phyloP scores from a whole-genome alignment of 2,113 vertebrate species.

The Odobenus rosmarus region DNA sequence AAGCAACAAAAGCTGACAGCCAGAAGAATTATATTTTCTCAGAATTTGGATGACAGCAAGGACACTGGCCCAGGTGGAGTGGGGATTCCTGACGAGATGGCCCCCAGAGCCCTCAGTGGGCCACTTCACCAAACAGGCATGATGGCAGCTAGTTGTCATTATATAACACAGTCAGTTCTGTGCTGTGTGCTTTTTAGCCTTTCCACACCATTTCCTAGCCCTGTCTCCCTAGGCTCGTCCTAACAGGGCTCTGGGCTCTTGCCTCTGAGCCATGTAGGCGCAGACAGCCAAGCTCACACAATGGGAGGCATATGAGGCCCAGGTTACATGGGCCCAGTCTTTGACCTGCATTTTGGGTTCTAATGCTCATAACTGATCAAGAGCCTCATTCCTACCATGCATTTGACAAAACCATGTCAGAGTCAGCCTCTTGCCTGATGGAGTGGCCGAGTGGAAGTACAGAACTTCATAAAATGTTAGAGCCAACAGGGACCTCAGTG shows the following conservation, averaged over 20 bases:
- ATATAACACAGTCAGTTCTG: neutral
- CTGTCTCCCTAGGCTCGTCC: too few species aligned
- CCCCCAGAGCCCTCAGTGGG: neutral
- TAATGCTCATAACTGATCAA: neutral
- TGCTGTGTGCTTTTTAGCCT: neutral
- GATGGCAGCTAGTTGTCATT: neutral
- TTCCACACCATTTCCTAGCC: neutral
- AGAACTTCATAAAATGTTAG: neutral
- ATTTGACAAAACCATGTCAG: neutral
- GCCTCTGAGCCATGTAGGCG: neutral
- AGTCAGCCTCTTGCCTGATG: neutral
- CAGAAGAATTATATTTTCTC: neutral
- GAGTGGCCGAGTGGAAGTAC: neutral
- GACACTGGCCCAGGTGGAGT: accelerated
- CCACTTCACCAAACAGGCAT: neutral
- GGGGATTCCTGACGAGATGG: neutral
- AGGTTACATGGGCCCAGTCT: neutral
- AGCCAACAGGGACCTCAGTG: neutral
- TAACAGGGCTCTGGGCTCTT: neutral
- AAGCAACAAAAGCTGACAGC: neutral
- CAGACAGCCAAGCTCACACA: neutral
- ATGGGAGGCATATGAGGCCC: neutral
- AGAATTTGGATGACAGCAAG: neutral
- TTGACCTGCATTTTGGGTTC: neutral
- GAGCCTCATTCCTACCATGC: neutral